Evolutionary conservation across 2,888 invertebrate species (phyloP), one percentile per base, ranked within the genome.

Genomic region (Drosophila macrospina): DNA sequence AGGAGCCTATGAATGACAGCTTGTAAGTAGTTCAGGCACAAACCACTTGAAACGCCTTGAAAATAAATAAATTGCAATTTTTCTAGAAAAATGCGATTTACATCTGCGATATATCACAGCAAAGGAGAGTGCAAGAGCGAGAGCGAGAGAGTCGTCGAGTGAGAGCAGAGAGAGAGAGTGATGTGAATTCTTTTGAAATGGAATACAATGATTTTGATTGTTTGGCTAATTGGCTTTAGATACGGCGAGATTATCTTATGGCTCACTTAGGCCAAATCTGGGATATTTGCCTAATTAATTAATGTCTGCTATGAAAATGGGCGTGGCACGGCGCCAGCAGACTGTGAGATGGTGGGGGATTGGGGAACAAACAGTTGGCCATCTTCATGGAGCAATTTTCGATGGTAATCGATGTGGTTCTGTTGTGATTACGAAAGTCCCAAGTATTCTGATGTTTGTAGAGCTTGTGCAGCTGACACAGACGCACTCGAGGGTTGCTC

Each of bases 21-120:
- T 13, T 47, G 57, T 44, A 54, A 56, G 54, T 60, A 36, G 55
- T 36, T 41, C 54, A 36, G 54, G 54, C 54, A 42, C 41, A 34
- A 36, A 66, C 41, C 64, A 74, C 75, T 73, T 60, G 64, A 68
- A 37, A 37, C 54, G 74, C 65, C 65, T 66, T 68, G 57, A 69
- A 73, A 65, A 67, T 73, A 48, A 62, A 67, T 72, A 32, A 36
- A 69, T 61, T 72, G 56, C 48, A 44, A 44, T 34, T 34, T 42
- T 34, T 10, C 7, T 32, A 34, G 42, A 56, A 57, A 36, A 61
- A 66, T 64, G 42, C 34, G 54, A 62, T 55, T 60, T 65, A 50
- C 75, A 74, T 74, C 75, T 74, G 74, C 42, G 44, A 30, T 44
- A 30, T 55, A 45, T 74, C 69, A 62, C 24, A 54, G 39, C 16